These are phyloP conservation scores for Protomyctophum bolini DNA, from an alignment of 2,113 vertebrate genomes.

Conservation along the genomic window DNA sequence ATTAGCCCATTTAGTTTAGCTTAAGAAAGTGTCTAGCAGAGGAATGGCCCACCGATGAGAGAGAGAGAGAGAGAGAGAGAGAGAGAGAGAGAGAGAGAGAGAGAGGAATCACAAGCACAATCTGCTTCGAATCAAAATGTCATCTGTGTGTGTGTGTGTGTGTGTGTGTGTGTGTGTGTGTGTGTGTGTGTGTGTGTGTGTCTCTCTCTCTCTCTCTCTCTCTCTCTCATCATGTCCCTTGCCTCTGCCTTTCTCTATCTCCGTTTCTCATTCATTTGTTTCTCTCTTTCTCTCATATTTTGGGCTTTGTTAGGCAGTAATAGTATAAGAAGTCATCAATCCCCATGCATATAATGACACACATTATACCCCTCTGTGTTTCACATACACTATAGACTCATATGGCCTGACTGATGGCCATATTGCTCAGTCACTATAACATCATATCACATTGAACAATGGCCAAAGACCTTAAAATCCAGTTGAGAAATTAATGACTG, in stretches of 20 bases:
- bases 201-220: slow-evolving; percentile 11
- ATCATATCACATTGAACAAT: no score
- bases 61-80: slow-evolving; percentile 46
- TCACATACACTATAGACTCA: no score
- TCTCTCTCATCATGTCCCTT: slow-evolving; percentile 8
- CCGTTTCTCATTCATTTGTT: slow-evolving; percentile 26
- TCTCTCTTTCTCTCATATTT: slow-evolving; percentile 1
- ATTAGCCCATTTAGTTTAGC: slow-evolving; percentile 84
- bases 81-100: no score
- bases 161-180: neutral
- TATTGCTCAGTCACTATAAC: no score
- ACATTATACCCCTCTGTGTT: no score
- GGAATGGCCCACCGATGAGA: slow-evolving; percentile 75
- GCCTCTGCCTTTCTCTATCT: slow-evolving; percentile 13
- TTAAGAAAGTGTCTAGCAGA: slow-evolving; percentile 79
- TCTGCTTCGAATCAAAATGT: slow-evolving; percentile 64
- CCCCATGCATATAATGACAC: no score
- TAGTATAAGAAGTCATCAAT: no score
- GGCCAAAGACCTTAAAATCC: no score
- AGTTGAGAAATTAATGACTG: no score
- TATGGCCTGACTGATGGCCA: no score
- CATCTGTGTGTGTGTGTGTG: slow-evolving; percentile 41
- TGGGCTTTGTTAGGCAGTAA: no score
- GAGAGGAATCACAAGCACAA: slow-evolving; percentile 70
- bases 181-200: slow-evolving; percentile 11